These are phyloP conservation scores for Argentina silus DNA, from an alignment of 2,797 vertebrate species.

Conservation along the genomic window DNA sequence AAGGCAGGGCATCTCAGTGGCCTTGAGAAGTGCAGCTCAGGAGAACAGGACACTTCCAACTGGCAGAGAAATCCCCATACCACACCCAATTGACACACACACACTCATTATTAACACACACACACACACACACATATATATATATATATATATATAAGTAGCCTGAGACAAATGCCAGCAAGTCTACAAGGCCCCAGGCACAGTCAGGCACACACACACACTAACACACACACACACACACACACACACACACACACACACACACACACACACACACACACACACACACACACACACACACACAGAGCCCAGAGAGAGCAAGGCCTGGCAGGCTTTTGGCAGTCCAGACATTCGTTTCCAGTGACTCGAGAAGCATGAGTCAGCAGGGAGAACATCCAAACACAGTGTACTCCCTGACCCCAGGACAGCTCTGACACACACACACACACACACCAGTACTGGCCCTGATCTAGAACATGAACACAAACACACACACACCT, in stretches of 20 bases:
- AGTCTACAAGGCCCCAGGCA: constrained; percentile 43
- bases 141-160: constrained; percentile 44
- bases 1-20: constrained; percentile 46
- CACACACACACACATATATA: neutral
- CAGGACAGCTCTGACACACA: constrained; percentile 54
- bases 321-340: constrained; percentile 60
- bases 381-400: constrained; percentile 74
- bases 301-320: constrained; percentile 50
- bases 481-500: constrained; percentile 7
- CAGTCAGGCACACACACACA: constrained; percentile 3
- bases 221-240: constrained; percentile 11
- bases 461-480: constrained; percentile 42
- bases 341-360: constrained; percentile 66
- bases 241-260: constrained; percentile 8
- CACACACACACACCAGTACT: constrained; percentile 50
- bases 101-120: neutral
- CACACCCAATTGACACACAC: constrained; percentile 65
- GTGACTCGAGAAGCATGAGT: constrained; percentile 74
- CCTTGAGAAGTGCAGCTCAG: constrained; percentile 58
- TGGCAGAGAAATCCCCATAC: constrained; percentile 64
- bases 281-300: constrained; percentile 11
- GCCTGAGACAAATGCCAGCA: constrained; percentile 60
- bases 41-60: constrained; percentile 65
- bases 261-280: constrained; percentile 16
- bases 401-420: constrained; percentile 71